Conservation (phyloP, 2,113 vertebrate species). For the Ochotona curzoniae region DNA sequence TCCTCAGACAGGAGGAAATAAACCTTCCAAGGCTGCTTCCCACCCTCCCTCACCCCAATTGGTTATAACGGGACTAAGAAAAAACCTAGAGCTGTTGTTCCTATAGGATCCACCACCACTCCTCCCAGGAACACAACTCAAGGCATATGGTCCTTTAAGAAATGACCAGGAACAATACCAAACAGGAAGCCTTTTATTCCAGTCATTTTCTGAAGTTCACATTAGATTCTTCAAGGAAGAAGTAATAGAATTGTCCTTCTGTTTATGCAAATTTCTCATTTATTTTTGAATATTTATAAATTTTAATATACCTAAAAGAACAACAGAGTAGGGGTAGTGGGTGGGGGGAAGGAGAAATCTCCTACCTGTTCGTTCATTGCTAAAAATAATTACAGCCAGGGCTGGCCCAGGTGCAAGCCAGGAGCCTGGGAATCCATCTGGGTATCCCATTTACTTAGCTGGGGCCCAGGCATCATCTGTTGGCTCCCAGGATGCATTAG, state of each 20-base stretch:
- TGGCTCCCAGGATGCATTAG: no score
- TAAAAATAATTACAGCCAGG: no score
- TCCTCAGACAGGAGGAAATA: not conserved
- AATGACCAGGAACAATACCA: not conserved
- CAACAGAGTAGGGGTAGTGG: no score
- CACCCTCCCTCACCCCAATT: not conserved
- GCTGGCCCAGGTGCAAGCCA: no score
- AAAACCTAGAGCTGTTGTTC: not conserved
- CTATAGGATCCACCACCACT: not conserved
- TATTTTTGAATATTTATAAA: no score
- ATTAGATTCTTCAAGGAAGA: not conserved
- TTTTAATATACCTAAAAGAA: no score
- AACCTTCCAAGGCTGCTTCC: not conserved
- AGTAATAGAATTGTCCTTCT: not conserved
- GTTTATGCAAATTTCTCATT: not conserved
- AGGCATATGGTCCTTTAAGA: not conserved
- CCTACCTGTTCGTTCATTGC: no score
- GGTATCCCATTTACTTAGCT: no score
- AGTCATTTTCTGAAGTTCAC: slow-evolving; percentile 16
- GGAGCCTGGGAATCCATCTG: no score
- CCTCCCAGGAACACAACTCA: not conserved
- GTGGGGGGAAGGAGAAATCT: no score
- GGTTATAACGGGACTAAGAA: not conserved
- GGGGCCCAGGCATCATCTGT: no score
- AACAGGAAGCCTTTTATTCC: not conserved